Conservation (phyloP, 2,797 vertebrate genomes). For the Smutsia gigantea region DNA sequence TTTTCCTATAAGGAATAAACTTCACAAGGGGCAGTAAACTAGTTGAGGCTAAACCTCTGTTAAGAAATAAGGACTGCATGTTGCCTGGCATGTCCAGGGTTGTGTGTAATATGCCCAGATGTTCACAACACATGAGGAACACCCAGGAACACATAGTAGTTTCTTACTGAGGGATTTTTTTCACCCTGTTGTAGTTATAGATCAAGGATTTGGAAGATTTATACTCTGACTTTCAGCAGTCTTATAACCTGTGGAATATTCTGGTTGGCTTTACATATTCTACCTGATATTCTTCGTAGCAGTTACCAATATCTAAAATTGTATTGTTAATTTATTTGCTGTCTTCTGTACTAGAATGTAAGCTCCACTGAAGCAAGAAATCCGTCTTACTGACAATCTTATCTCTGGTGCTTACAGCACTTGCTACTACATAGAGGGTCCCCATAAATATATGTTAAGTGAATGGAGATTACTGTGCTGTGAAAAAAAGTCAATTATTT, state of each 20-base stretch:
- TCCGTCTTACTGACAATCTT: not conserved
- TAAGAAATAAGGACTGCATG: not conserved
- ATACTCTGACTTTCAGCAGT: not conserved
- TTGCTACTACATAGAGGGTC: not conserved
- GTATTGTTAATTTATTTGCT: not conserved
- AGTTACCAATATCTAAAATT: not conserved
- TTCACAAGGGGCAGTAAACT: not conserved
- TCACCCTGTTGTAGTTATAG: not conserved
- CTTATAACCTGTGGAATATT: not conserved
- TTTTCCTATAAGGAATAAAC: not conserved
- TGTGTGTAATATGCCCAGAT: not conserved
- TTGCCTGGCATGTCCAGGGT: not conserved
- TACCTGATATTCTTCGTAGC: not conserved
- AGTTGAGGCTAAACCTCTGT: not conserved
- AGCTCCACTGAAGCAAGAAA: not conserved
- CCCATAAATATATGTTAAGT: not conserved
- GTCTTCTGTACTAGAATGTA: not conserved
- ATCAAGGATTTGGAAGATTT: not conserved
- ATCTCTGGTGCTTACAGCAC: not conserved
- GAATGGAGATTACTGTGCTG: not conserved
- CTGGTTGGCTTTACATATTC: not conserved
- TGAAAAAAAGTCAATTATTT: not conserved
- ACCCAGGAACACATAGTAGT: not conserved
- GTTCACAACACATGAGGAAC: not conserved
- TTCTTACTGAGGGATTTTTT: not conserved